Evolutionary conservation across 2,113 vertebrate species (phyloP).

Genomic region (Merops nubicus): DNA sequence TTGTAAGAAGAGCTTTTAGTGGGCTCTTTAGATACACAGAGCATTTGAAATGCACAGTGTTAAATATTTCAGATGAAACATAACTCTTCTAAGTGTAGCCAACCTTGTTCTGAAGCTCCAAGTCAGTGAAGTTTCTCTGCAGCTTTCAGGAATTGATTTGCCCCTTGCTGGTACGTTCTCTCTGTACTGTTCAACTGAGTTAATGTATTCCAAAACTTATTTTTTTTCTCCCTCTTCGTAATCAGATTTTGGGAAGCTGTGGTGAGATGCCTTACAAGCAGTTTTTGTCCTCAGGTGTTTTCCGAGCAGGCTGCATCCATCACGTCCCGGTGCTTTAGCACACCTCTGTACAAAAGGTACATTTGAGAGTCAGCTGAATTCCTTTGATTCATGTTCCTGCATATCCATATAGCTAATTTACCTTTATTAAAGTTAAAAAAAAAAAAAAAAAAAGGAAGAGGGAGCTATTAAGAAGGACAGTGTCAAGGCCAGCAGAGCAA

Average conservation of each 20-base stretch:
- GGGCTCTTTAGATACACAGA: background rate
- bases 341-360: background rate
- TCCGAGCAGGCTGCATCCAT: background rate
- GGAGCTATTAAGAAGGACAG: conserved; percentile 4
- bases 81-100: background rate
- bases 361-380: background rate
- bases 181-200: background rate
- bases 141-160: background rate
- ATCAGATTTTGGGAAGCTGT: conserved; percentile 42
- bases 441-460: background rate
- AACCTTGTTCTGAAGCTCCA: background rate
- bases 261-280: background rate
- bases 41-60: background rate
- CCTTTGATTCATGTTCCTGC: conserved; percentile 19
- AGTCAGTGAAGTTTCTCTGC: background rate
- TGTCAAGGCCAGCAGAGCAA: background rate
- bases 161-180: background rate
- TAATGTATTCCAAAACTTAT: conserved; percentile 1
- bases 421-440: background rate
- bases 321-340: background rate
- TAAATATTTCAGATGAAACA: conserved; percentile 9
- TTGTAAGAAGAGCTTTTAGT: rapidly evolving
- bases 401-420: conserved; percentile 5
- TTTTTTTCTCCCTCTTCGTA: background rate
- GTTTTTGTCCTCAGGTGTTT: conserved; percentile 38